A percentile compares a stretch with the other conserved stretches of the same genome.
Conservation (phyloP, 2,113 vertebrate genomes). For the Electrona antarctica region DNA sequence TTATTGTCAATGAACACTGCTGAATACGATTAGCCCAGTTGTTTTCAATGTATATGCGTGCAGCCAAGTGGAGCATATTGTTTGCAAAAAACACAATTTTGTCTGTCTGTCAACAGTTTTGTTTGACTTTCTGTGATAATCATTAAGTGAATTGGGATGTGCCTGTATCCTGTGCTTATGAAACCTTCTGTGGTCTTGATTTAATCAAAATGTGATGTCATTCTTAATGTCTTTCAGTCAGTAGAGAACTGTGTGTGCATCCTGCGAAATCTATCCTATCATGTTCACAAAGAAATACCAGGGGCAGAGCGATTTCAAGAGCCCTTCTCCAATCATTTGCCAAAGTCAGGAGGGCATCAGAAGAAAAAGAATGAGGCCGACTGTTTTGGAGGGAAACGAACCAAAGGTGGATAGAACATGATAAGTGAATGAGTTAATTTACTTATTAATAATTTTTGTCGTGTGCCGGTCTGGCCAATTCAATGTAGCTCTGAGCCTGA, state of each 20-base stretch:
- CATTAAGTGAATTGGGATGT: neutral
- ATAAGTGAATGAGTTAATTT: neutral
- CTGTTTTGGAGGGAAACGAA: constrained; percentile 90
- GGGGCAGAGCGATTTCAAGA: constrained; percentile 91
- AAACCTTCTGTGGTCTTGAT: neutral
- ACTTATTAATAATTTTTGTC: neutral
- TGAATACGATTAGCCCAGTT: no score
- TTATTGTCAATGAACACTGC: no score
- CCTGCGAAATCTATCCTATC: constrained; percentile 95
- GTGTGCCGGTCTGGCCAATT: constrained; percentile 1
- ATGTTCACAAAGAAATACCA: constrained; percentile 95
- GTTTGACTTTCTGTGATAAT: no score
- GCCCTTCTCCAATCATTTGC: constrained; percentile 72
- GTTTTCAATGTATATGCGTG: no score
- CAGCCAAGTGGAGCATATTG: no score
- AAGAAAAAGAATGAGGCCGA: constrained; percentile 91
- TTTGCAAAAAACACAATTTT: no score
- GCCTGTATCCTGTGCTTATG: neutral
- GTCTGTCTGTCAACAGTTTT: no score
- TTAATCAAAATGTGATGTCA: constrained; percentile 14
- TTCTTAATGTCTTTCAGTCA: constrained; percentile 76
- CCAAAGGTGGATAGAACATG: constrained; percentile 83
- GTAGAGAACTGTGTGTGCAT: constrained; percentile 99
- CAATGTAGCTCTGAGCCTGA: neutral
- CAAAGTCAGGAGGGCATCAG: constrained; percentile 78